Percentiles rank a stretch among this genome's conserved stretches.
Conservation (phyloP, 1,140 invertebrate species). For the Samia ricini region DNA sequence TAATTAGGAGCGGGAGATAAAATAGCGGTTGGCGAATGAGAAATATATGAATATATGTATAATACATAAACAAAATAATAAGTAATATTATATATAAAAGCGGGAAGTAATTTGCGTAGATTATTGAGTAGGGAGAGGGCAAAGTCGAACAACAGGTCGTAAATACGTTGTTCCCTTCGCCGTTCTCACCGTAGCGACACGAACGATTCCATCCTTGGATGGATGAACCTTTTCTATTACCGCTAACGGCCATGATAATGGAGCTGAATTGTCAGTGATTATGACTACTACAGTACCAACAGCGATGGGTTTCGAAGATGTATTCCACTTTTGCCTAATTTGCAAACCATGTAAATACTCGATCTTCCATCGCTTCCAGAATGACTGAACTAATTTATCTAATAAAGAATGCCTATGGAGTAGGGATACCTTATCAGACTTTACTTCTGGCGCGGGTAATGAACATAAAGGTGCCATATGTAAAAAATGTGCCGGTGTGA, state of each 20-base stretch:
- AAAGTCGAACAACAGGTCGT: slow-evolving; percentile 21
- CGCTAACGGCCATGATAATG: slow-evolving; percentile 34
- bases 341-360: slow-evolving; percentile 19
- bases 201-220: slow-evolving; percentile 22
- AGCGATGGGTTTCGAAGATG: neutral
- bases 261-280: slow-evolving; percentile 28
- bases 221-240: slow-evolving; percentile 38
- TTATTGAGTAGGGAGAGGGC: slow-evolving; percentile 26
- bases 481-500: slow-evolving; percentile 54
- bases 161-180: slow-evolving; percentile 12
- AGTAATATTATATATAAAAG: too few relatives aligned
- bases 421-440: slow-evolving; percentile 24
- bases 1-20: too few relatives aligned
- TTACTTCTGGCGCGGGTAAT: slow-evolving; percentile 25
- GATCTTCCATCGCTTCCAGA: too few relatives aligned
- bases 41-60: too few relatives aligned
- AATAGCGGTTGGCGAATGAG: too few relatives aligned
- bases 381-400: slow-evolving; percentile 17
- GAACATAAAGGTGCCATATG: slow-evolving; percentile 30
- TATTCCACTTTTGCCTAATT: slow-evolving; percentile 8
- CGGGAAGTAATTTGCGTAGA: too few relatives aligned
- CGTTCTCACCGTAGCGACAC: slow-evolving; percentile 17
- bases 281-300: slow-evolving; percentile 31
- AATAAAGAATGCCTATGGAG: slow-evolving; percentile 35
- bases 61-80: too few relatives aligned